Conservation (phyloP, 1,140 invertebrate species). For the Pseudomyrmex pallidus region DNA sequence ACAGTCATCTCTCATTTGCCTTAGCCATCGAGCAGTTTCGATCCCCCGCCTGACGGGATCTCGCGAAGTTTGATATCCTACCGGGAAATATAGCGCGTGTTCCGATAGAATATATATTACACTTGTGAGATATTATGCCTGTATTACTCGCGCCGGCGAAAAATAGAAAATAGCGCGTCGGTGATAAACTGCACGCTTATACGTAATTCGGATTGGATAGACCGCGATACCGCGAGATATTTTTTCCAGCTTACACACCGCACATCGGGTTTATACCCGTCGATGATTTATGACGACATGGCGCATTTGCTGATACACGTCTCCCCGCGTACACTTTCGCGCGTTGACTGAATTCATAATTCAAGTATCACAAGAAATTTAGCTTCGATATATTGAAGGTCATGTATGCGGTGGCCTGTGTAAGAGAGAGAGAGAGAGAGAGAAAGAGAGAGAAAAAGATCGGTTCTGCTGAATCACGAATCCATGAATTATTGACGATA, state of each 20-base stretch:
- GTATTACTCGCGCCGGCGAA: conserved; percentile 45
- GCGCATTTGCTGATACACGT: conserved; percentile 30
- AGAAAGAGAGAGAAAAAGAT: not conserved
- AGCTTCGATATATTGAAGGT: conserved; percentile 42
- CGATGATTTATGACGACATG: conserved; percentile 33
- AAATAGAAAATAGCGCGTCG: conserved; percentile 60
- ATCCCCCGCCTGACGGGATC: conserved; percentile 6
- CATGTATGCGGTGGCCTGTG: conserved; percentile 4
- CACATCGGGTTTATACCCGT: conserved; percentile 32
- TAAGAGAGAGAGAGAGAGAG: not conserved
- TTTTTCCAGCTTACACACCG: conserved; percentile 16
- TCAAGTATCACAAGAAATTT: conserved; percentile 49
- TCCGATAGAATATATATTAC: conserved; percentile 65
- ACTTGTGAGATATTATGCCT: conserved; percentile 58
- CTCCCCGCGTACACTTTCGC: conserved; percentile 20
- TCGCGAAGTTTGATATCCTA: conserved; percentile 65
- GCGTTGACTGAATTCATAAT: conserved; percentile 56
- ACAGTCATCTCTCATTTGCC: conserved; percentile 48
- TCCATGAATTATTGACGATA: conserved; percentile 56
- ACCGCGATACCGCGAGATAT: conserved; percentile 44
- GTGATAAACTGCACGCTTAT: conserved; percentile 67
- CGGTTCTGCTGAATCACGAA: conserved; percentile 48
- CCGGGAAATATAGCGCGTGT: conserved; percentile 62
- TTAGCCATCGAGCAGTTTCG: conserved; percentile 8
- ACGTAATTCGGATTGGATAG: conserved; percentile 53